Evolutionary conservation across 2,113 vertebrate genomes (phyloP), one percentile per base, ranked within the genome.

Genomic region (Emydura subglobosa): DNA sequence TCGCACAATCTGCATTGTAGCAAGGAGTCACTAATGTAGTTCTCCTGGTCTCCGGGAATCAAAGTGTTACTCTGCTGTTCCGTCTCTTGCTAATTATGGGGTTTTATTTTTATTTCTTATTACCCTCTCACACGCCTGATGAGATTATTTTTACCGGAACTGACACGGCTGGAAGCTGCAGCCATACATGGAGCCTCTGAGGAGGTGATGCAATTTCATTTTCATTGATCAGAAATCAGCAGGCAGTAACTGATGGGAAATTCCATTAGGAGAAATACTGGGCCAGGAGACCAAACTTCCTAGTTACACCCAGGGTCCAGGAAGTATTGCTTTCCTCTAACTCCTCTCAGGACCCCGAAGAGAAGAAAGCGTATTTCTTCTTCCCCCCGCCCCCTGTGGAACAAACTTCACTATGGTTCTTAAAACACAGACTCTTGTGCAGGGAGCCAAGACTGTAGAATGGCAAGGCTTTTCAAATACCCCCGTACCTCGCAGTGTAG

Each of bases 211-310:
- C 98, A 98, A 99, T 98, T 98, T 98, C 98, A 99, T 98, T 99
- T 98, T 98, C 98, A 99, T 99, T 98, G 98, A 99, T 98, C 98
- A 99, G 98, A 98, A 99, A 98, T 98, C 98, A 98, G 98, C 98
- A 98, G 98, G 97, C 98, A 98, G 98, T 98, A 98, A 98, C 98
- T 98, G 98, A 99, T 99, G 98, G 98, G 98, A 99, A 99, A 98
- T 98, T 98, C 98, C 98, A 98, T 99, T 98, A 98, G 97, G 97
- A 97, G 97, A 97, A 97, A 97, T 95, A 96, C 94, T 53, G 83
- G 98, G 96, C 97, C 95, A 87, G 50, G 22, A 97, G 97, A 98
- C 96, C 97, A 90, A 97, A 97, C 95, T 96, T 96, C 34, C 91
- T 84, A 80, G 96, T 97, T 97, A 97, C 93, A 89, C 93, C 98